Base-by-base conservation (phyloP, 2,888 invertebrate species). In the Hecatera dysodea region DNA sequence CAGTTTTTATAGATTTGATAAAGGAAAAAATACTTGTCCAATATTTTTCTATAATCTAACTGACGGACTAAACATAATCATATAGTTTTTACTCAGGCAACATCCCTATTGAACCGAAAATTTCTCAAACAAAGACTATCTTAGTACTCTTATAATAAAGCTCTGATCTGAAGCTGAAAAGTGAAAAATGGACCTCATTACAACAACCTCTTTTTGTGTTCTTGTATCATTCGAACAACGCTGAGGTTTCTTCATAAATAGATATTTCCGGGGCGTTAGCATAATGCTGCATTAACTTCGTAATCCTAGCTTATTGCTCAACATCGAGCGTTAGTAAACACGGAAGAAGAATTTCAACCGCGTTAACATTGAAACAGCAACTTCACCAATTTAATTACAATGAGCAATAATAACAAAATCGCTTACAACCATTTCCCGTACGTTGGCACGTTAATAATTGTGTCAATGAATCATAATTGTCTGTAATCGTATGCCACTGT, bases 341-440 rank as follows among this genome's bases (percentile, higher is more conserved):
- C 78, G 78, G 82, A 78, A 81, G 78, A 50, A 33, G n/a, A 42
- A 52, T 69, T 53, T 33, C 3, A n/a, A 44, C n/a, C 52, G 19
- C 33, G 27, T 70, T 56, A 46, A 29, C 44, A 46, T 77, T 57
- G 52, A 65, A 50, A 67, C 64, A 48, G 55, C 57, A 56, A 69
- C 36, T 64, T 62, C 57, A 48, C 53, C 29, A 70, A 70, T 67
- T 72, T 77, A 67, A 72, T 82, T 65, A 73, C 78, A 70, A 67
- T 55, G 55, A 50, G 59, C 61, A 52, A 39, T 60, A 67, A 73
- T 64, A 72, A 78, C 55, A 63, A 72, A 75, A 72, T 62, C 53
- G 68, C 53, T 55, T 70, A 66, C 53, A 59, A 56, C 53, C 27
- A 66, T 79, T 82, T 82, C 52, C 71, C 80, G 83, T 72, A 67